A percentile compares a stretch with the other conserved stretches of the same genome.
These are phyloP conservation scores for Leptura quadrifasciata DNA, from an alignment of 2,888 invertebrate species.

Conservation along the genomic window DNA sequence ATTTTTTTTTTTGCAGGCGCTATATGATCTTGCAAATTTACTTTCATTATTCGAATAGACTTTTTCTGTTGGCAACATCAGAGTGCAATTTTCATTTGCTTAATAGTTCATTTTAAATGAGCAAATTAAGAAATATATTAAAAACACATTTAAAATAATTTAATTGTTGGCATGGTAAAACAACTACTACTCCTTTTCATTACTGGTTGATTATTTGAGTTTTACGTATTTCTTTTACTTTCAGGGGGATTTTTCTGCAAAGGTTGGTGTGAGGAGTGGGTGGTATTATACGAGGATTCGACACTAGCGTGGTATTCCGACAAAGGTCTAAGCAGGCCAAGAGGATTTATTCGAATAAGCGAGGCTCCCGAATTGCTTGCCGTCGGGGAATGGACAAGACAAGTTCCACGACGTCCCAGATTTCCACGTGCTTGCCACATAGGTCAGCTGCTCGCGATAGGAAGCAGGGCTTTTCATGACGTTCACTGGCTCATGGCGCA, in stretches of 20 bases:
- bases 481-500: slow-evolving; percentile 90
- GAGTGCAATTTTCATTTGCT: too few relatives aligned
- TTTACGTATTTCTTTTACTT: slow-evolving; percentile 63
- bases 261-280: slow-evolving; percentile 90
- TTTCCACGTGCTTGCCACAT: slow-evolving; percentile 82
- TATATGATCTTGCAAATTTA: too few relatives aligned
- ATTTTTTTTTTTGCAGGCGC: too few relatives aligned
- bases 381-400: slow-evolving; percentile 86
- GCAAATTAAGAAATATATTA: too few relatives aligned
- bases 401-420: slow-evolving; percentile 84
- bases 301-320: slow-evolving; percentile 92
- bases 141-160: too few relatives aligned
- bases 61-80: too few relatives aligned
- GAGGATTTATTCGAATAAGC: slow-evolving; percentile 79
- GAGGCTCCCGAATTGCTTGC: slow-evolving; percentile 89
- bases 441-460: slow-evolving; percentile 85
- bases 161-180: too few relatives aligned
- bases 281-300: slow-evolving; percentile 88
- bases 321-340: slow-evolving; percentile 74
- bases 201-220: too few relatives aligned
- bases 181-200: too few relatives aligned
- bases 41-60: too few relatives aligned
- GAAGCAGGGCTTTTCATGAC: slow-evolving; percentile 80
- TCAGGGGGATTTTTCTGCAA: slow-evolving; percentile 87
- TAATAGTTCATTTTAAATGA: too few relatives aligned